Base-by-base conservation (phyloP, 2,797 vertebrate genomes). In the Siniperca undulata region DNA sequence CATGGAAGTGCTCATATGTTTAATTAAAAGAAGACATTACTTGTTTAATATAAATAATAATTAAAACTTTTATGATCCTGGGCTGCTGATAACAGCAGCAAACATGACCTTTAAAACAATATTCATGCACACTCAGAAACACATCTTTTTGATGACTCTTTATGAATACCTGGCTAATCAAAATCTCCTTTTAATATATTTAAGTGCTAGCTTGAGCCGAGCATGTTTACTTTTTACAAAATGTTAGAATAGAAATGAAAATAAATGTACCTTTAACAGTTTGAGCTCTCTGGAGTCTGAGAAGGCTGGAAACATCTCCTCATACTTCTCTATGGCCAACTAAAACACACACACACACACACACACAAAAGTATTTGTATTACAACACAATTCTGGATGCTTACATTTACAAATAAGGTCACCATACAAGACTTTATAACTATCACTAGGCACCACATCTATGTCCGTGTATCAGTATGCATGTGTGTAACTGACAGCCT, bases 221-320 rank as follows among this genome's bases (percentile, higher is more conserved):
- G 5, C 24, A 27, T n/a, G 3, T 59, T 65, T 64, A 53, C 4
- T 16, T 11, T 53, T 66, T 1, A 38, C 2, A 2, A 27, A 48
- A 36, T 16, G 19, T 22, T 12, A 19, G 6, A 40, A 68, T 4
- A 60, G n/a, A 60, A 10, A 62, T 14, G 16, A 2, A 34, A 30
- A 50, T 3, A 59, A n/a, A 44, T 12, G 7, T 80, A 92, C 92
- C 92, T 94, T 94, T 70, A 99, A 90, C 79, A 99, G 93, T 93
- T 98, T 97, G 90, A 97, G 97, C 92, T 99, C 98, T 94, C 98
- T 96, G 40, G 97, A 98, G 88, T 98, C 97, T 92, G 98, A 96
- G 93, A 98, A 99, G 0, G 97, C 97, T n/a, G 98, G 98, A 92
- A 99, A 99, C 98, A 99, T 98, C 91, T 98, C 97, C 83, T 99